A percentile compares a stretch with the other conserved stretches of the same genome.
Conservation (phyloP, 30 jellyfish, hydroid and myxozoan species). For the Catostylus mosaicus region DNA sequence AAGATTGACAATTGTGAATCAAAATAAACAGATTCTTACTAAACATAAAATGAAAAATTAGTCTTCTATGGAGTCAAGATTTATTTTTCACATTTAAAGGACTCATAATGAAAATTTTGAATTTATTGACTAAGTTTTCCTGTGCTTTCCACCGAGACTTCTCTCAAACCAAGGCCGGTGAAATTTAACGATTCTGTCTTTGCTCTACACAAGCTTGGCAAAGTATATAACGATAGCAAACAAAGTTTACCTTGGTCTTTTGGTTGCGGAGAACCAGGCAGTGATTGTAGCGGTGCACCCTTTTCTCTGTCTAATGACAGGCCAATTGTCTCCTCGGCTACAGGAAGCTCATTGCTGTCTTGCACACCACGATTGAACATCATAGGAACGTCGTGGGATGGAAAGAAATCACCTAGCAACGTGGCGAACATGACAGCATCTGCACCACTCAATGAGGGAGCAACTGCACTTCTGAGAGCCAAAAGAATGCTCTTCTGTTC, state of each 20-base stretch:
- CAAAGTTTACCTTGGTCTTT: constrained; percentile 37
- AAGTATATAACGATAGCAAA: too few relatives aligned
- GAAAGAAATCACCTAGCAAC: constrained; percentile 52
- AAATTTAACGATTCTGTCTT: too few relatives aligned
- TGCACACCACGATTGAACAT: constrained; percentile 23
- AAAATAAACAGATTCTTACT: too few relatives aligned
- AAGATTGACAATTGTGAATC: too few relatives aligned
- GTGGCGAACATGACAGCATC: constrained; percentile 76
- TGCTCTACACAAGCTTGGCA: too few relatives aligned
- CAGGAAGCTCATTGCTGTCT: constrained; percentile 5
- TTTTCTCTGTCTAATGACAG: constrained; percentile 15
- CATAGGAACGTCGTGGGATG: constrained; percentile 45
- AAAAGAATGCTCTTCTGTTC: constrained; percentile 54
- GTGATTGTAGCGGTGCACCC: constrained; percentile 46
- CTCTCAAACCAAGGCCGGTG: too few relatives aligned
- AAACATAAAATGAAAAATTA: too few relatives aligned
- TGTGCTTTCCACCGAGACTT: too few relatives aligned
- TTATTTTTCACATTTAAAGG: too few relatives aligned
- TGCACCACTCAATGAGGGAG: constrained; percentile 65
- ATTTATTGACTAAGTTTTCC: too few relatives aligned
- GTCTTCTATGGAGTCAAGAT: too few relatives aligned
- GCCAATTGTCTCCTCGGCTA: constrained; percentile 52
- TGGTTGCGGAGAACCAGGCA: constrained; percentile 70
- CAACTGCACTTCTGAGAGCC: constrained; percentile 49
- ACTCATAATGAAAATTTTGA: too few relatives aligned